Evolutionary conservation across 2,113 vertebrate genomes (phyloP), one percentile per base, ranked within the genome.

Genomic region (Onychostoma macrolepis): DNA sequence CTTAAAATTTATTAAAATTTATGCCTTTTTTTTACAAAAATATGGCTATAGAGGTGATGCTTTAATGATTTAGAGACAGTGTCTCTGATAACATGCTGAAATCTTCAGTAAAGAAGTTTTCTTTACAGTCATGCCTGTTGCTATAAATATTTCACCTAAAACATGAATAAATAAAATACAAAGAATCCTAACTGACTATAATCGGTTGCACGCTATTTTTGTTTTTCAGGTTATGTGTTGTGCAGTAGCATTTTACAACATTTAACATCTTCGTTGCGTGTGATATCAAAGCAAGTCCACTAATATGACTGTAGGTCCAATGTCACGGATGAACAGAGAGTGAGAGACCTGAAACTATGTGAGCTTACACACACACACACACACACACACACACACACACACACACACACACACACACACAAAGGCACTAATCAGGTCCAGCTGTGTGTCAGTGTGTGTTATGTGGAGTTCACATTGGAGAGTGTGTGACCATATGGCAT

Each of bases 391-490:
- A 53, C 78, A 61, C 78, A 5, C 6, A 38, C 56, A 80, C 77
- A 80, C 48, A 43, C 74, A 77, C 75, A 77, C 75, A 77, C 75
- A 78, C 56, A 81, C 38, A 67, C 15, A 67, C 9, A 82, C 61
- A 30, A 0, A 79, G 4, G 38, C 41, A 48, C 67, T 94, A 95
- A 95, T 92, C 90, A 94, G 88, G 88, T 92, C 94, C 93, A 94
- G 93, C 92, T 93, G 94, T 94, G 90, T 93, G 91, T 92, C 92
- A 86, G 89, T 92, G 92, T 89, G 90, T 89, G 89, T 93, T 93
- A 93, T 92, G 92, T 93, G 91, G 90, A 85, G 89, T 89, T 85
- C 92, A 89, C 91, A 90, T 94, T 92, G 92, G 86, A 86, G 89
- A 91, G 91, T 89, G 88, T 91, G 89, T 90, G 89, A 89, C 93